phyloP scores from a whole-genome alignment of 2,797 vertebrate genomes.

The Rhinichthys osculus region DNA sequence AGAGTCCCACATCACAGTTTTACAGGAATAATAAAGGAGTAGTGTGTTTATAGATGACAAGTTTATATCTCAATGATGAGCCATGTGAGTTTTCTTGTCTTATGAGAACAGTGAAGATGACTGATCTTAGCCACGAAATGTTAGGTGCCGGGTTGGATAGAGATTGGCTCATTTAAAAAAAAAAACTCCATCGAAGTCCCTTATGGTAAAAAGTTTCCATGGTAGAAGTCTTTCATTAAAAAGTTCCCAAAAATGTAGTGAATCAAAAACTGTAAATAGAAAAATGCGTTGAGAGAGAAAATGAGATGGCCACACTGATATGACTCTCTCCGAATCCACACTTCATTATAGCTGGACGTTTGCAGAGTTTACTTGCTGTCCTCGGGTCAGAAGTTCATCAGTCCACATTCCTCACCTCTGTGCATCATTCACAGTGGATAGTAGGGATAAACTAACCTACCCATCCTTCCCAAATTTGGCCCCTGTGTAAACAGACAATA shows the following conservation, averaged over 20 bases:
- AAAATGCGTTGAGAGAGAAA: constrained; percentile 7
- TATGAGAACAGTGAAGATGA: not conserved
- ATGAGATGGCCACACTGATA: not conserved
- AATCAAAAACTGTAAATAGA: constrained; percentile 18
- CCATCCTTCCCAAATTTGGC: constrained; percentile 98
- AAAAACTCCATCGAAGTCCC: not conserved
- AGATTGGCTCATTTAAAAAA: not conserved
- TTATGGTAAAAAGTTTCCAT: not conserved
- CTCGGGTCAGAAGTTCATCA: constrained; percentile 67
- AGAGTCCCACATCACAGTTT: constrained; percentile 23
- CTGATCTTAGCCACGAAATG: constrained; percentile 3
- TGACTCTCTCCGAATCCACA: constrained; percentile 1
- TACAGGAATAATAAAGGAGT: constrained; percentile 10
- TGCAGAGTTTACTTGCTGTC: constrained; percentile 63
- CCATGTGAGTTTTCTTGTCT: constrained; percentile 8
- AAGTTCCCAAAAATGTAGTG: constrained; percentile 11
- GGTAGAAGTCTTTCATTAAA: constrained; percentile 27
- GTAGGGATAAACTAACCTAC: constrained; percentile 83
- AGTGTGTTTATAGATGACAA: not conserved
- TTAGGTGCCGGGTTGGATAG: not conserved
- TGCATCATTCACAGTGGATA: constrained; percentile 53
- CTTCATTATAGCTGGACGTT: constrained; percentile 64
- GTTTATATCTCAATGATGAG: constrained; percentile 8
- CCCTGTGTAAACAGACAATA: constrained; percentile 77
- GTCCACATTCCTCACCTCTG: constrained; percentile 57